Evolutionary conservation across 2,797 vertebrate species (phyloP).

Genomic region (Schizothorax lantsangensis): DNA sequence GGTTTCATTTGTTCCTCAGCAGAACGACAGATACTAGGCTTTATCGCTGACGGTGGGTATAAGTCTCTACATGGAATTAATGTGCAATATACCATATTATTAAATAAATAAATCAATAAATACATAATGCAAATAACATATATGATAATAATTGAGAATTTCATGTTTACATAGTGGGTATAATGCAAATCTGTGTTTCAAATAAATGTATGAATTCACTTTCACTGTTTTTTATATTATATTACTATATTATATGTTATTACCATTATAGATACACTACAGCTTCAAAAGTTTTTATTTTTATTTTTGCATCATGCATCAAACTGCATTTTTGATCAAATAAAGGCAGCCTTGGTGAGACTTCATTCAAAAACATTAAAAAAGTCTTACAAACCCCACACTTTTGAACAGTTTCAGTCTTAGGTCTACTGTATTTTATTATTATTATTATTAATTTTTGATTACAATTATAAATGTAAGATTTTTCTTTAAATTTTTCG

Average conservation of each 20-base stretch:
- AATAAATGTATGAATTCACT: not conserved
- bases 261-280: too few species aligned
- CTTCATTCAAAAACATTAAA: not conserved
- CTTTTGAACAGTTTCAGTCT: not conserved
- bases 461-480: not conserved
- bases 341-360: not conserved
- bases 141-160: not conserved
- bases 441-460: not conserved
- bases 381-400: not conserved
- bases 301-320: not conserved
- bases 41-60: constrained; percentile 60
- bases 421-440: not conserved
- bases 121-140: not conserved
- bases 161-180: not conserved
- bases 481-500: not conserved
- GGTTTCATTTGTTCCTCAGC: constrained; percentile 75
- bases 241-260: too few species aligned
- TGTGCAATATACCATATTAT: not conserved
- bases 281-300: too few species aligned
- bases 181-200: not conserved
- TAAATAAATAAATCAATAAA: not conserved
- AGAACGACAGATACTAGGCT: constrained; percentile 58
- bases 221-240: not conserved
- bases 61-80: not conserved
- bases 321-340: not conserved